Evolutionary conservation across 2,113 vertebrate species (phyloP), one percentile per base, ranked within the genome.

Genomic region (Manacus vitellinus): DNA sequence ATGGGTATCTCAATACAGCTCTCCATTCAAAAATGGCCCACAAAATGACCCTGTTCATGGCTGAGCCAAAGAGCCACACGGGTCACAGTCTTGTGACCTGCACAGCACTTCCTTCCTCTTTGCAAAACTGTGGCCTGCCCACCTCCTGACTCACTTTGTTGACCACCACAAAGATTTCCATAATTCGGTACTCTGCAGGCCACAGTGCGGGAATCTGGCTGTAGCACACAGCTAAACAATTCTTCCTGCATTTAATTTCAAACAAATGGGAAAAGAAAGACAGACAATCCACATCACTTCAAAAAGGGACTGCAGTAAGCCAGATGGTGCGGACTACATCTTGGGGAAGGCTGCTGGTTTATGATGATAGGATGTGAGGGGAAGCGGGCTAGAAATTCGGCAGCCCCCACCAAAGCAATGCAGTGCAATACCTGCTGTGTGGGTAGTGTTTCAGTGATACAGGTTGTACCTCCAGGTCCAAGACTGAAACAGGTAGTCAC

Each of bases 231-330:
- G 46, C 72, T 47, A 56, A 94, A 89, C 56, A 71, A 92, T 27
- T 62, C 81, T 76, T 94, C 81, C 85, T 88, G 87, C 46, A 28
- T 43, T 89, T 87, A 78, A 94, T 85, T 92, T 75, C 78, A 96
- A 95, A 85, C 88, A 92, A 97, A 93, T 83, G 82, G 41, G 63
- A 82, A 67, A 43, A 87, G 33, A 15, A 89, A 7, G 49, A 46
- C 70, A 92, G 75, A 70, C 67, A 78, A 71, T 35, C 59, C 47
- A 58, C 54, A 76, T 31, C 85, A 96, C 85, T 96, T 96, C 89
- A 95, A 96, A 95, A 93, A 65, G 74, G 27, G 31, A 49, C 52
- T 89, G 74, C 62, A 88, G 78, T 49, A 76, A 75, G 17, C 81
- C 89, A 95, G 87, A 95, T 85, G 90, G 77, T 31, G 24, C 5